These are phyloP conservation scores for Pocillopora meandrina DNA, from an alignment of 92 coral and sea anemone species.

Conservation along the genomic window DNA sequence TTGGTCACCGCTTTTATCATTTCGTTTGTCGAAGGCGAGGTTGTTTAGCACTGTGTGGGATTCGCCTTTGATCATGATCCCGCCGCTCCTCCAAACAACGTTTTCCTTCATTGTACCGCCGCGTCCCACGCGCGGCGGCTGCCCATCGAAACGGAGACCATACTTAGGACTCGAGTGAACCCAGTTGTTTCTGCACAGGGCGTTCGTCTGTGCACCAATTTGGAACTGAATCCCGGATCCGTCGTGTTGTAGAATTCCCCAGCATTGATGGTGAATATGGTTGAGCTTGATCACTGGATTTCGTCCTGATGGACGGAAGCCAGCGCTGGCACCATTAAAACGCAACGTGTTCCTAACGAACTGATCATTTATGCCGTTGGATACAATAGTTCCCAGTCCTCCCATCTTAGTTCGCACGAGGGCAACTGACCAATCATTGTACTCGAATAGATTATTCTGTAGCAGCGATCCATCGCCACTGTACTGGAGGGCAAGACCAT, in stretches of 20 bases:
- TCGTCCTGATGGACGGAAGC: slow-evolving; percentile 34
- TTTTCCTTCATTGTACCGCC: slow-evolving; percentile 62
- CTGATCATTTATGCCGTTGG: slow-evolving; percentile 35
- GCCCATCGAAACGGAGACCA: slow-evolving; percentile 69
- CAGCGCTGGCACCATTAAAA: slow-evolving; percentile 50
- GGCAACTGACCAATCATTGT: slow-evolving; percentile 81
- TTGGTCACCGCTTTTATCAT: slow-evolving; percentile 46
- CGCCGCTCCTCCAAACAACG: slow-evolving; percentile 72
- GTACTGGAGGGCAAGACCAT: slow-evolving; percentile 76
- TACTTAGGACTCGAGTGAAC: slow-evolving; percentile 75
- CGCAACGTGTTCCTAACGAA: slow-evolving; percentile 47
- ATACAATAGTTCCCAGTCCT: slow-evolving; percentile 73
- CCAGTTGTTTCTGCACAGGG: slow-evolving; percentile 64
- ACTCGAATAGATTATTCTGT: slow-evolving; percentile 75
- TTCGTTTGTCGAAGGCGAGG: slow-evolving; percentile 65
- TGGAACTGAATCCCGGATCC: slow-evolving; percentile 59
- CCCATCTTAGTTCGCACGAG: slow-evolving; percentile 55
- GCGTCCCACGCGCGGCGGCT: slow-evolving; percentile 65
- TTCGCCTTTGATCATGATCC: slow-evolving; percentile 71
- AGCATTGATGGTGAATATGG: slow-evolving; percentile 61
- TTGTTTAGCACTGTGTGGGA: slow-evolving; percentile 67
- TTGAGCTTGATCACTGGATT: slow-evolving; percentile 41
- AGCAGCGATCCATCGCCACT: slow-evolving; percentile 58
- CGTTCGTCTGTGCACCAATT: slow-evolving; percentile 55
- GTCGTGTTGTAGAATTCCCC: slow-evolving; percentile 62